Percentiles rank a stretch among this genome's conserved stretches.
phyloP scores from a whole-genome alignment of 2,888 invertebrate species.

The Sminthurinus aureus region DNA sequence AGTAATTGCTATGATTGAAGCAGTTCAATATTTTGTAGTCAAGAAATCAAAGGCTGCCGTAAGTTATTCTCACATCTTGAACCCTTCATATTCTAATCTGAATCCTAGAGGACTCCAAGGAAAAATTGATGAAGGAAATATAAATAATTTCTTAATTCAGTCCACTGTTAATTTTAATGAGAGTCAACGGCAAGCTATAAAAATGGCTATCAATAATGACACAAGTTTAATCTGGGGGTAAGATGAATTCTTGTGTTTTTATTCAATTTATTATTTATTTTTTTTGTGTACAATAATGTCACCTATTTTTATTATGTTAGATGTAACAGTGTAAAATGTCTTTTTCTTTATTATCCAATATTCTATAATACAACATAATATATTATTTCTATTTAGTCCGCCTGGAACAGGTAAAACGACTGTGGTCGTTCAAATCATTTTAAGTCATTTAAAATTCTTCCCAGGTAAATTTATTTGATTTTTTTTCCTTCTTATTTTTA shows the following conservation, averaged over 20 bases:
- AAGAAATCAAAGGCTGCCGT: slow-evolving; percentile 1
- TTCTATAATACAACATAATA: too few species aligned
- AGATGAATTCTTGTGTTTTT: background rate
- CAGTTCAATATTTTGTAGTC: slow-evolving; percentile 16
- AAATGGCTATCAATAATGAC: slow-evolving; percentile 21
- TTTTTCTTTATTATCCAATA: too few species aligned
- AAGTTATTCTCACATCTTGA: background rate
- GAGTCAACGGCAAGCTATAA: slow-evolving; percentile 28
- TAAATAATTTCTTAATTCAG: background rate
- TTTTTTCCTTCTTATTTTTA: too few species aligned
- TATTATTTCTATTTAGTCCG: slow-evolving; percentile 8
- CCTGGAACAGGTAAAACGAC: slow-evolving; percentile 44
- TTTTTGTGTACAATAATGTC: too few species aligned
- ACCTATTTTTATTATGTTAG: background rate
- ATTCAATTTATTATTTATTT: too few species aligned
- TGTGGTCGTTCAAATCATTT: slow-evolving; percentile 36
- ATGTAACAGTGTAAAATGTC: background rate
- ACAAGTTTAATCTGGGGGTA: slow-evolving; percentile 40
- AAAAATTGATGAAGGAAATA: background rate
- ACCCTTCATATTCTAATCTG: background rate
- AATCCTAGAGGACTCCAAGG: background rate
- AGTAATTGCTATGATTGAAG: slow-evolving; percentile 14
- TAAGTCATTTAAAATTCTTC: slow-evolving; percentile 4
- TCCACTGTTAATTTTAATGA: background rate
- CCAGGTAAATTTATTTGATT: background rate